Conservation (phyloP, 2,797 vertebrate genomes). For the Scleropages formosus region DNA sequence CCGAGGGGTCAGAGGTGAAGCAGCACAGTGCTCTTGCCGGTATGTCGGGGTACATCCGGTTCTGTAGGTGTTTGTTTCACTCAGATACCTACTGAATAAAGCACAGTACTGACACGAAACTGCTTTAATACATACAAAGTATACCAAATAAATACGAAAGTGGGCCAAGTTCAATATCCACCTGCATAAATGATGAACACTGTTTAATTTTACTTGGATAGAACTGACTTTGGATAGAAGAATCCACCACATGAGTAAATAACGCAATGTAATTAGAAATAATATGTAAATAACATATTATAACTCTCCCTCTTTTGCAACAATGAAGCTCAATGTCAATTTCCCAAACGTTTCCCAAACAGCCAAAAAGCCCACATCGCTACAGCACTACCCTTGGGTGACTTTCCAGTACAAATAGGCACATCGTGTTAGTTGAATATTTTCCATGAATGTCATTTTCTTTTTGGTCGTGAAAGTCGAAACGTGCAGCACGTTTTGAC, state of each 20-base stretch:
- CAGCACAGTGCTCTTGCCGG: too few relatives aligned
- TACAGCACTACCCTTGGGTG: not conserved
- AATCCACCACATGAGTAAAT: not conserved
- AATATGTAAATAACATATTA: not conserved
- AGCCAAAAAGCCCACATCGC: not conserved
- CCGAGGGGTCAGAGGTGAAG: too few relatives aligned
- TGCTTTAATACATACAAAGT: too few relatives aligned
- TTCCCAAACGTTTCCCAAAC: not conserved
- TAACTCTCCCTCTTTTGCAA: not conserved
- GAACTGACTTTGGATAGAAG: not conserved
- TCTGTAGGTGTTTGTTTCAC: too few relatives aligned
- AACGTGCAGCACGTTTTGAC: not conserved
- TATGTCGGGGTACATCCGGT: too few relatives aligned
- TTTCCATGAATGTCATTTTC: not conserved
- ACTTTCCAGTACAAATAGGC: not conserved
- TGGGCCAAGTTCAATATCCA: not conserved
- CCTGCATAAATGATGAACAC: not conserved
- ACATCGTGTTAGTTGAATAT: not conserved
- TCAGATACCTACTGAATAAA: too few relatives aligned
- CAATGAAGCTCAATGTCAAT: not conserved
- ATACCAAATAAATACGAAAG: too few relatives aligned
- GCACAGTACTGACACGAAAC: too few relatives aligned
- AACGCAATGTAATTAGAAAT: constrained; percentile 2
- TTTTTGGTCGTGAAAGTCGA: not conserved
- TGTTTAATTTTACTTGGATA: not conserved